Percentiles rank a stretch among this genome's conserved stretches.
These are phyloP conservation scores for Cepaea nemoralis DNA, from an alignment of 1,140 invertebrate genomes.

Conservation along the genomic window DNA sequence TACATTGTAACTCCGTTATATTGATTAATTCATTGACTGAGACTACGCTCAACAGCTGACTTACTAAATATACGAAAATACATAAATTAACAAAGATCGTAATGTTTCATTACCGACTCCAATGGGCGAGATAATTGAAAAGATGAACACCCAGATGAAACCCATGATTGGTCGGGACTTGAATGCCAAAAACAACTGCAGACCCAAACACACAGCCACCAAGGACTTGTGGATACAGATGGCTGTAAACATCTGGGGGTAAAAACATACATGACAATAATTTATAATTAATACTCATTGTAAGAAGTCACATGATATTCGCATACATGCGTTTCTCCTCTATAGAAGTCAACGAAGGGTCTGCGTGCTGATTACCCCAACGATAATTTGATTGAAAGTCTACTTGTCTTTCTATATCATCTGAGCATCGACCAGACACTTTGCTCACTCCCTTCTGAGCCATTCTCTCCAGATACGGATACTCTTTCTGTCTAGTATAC, in stretches of 20 bases:
- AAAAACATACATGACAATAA: no score
- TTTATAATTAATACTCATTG: background rate
- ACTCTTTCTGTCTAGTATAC: no score
- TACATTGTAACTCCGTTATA: no score
- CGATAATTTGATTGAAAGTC: no score
- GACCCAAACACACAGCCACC: conserved; percentile 83
- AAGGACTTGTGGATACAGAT: conserved; percentile 80
- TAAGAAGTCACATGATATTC: background rate
- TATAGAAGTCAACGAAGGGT: no score
- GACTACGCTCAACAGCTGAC: background rate
- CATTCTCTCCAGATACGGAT: no score
- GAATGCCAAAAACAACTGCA: conserved; percentile 76
- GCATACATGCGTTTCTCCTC: no score
- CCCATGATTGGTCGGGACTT: conserved; percentile 67
- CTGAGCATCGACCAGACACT: no score
- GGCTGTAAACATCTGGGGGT: conserved; percentile 76
- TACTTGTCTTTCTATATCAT: no score
- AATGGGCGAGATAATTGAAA: conserved; percentile 79
- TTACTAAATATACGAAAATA: background rate
- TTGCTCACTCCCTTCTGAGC: no score
- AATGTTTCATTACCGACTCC: conserved; percentile 69
- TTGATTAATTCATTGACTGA: no score
- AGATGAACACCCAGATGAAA: conserved; percentile 66
- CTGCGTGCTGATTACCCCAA: no score
- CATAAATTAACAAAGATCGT: background rate